phyloP scores from a whole-genome alignment of 37 sponge, comb jelly and placozoan species.

The Aplysina aerophoba region DNA sequence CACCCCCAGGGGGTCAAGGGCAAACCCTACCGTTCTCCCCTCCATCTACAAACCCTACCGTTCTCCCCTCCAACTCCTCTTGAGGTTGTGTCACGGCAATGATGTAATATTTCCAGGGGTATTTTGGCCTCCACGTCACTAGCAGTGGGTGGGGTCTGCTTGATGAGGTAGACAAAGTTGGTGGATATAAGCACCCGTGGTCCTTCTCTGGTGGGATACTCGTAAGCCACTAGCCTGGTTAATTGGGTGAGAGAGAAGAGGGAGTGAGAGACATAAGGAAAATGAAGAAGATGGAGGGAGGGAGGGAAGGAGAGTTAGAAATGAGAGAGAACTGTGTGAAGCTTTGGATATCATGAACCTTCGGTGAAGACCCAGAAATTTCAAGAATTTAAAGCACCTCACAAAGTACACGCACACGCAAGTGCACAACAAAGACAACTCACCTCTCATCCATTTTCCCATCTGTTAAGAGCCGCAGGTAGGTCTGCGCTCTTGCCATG shows the following conservation, averaged over 20 bases:
- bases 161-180: constrained; percentile 75
- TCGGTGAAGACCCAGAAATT: too few species aligned
- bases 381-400: too few species aligned
- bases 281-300: not conserved
- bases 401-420: not conserved
- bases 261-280: not conserved
- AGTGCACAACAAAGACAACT: not conserved
- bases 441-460: constrained; percentile 67
- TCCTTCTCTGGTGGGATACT: constrained; percentile 41
- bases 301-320: too few species aligned
- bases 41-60: constrained; percentile 36
- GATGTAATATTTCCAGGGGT: constrained; percentile 50
- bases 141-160: constrained; percentile 66
- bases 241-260: too few species aligned
- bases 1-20: not conserved
- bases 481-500: constrained; percentile 80
- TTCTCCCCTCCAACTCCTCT: constrained; percentile 49
- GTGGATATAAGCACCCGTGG: constrained; percentile 76
- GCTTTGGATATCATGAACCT: too few species aligned
- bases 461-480: constrained; percentile 70
- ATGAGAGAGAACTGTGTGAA: too few species aligned
- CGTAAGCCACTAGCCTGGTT: constrained; percentile 77
- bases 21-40: not conserved
- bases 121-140: constrained; percentile 39
- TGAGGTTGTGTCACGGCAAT: constrained; percentile 44